These are phyloP conservation scores for Andinoacara biseriatus DNA, from an alignment of 2,113 vertebrate species.

Conservation along the genomic window DNA sequence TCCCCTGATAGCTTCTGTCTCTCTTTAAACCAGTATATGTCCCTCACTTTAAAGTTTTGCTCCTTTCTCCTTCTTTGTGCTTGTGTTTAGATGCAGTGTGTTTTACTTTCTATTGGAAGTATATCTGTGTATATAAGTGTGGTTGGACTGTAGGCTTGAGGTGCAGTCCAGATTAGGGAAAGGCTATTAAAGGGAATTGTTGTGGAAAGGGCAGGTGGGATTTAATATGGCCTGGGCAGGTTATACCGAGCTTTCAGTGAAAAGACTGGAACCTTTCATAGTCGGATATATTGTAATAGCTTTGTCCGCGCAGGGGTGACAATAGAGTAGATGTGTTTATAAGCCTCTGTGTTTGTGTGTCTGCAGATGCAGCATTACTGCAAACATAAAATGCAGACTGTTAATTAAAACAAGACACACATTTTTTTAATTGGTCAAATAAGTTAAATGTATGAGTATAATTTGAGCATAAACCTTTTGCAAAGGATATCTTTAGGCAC, in stretches of 20 bases:
- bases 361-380: background rate
- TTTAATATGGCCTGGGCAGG: constrained; percentile 38
- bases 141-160: background rate
- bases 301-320: constrained; percentile 50
- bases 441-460: background rate
- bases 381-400: background rate
- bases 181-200: constrained; percentile 37
- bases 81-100: background rate
- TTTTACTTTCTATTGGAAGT: constrained; percentile 8
- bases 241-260: constrained; percentile 24
- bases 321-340: constrained; percentile 15
- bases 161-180: constrained; percentile 16
- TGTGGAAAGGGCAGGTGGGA: background rate
- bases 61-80: constrained; percentile 18
- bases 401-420: constrained; percentile 1
- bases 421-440: background rate
- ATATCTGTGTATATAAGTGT: background rate
- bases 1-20: constrained; percentile 49
- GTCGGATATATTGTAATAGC: constrained; percentile 45
- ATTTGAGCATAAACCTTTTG: background rate
- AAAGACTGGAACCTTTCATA: constrained; percentile 43
- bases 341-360: background rate
- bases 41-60: constrained; percentile 51
- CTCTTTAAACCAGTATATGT: constrained; percentile 24
- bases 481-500: background rate